Conservation (phyloP, 2,113 vertebrate species). For the Percopsis transmontana region DNA sequence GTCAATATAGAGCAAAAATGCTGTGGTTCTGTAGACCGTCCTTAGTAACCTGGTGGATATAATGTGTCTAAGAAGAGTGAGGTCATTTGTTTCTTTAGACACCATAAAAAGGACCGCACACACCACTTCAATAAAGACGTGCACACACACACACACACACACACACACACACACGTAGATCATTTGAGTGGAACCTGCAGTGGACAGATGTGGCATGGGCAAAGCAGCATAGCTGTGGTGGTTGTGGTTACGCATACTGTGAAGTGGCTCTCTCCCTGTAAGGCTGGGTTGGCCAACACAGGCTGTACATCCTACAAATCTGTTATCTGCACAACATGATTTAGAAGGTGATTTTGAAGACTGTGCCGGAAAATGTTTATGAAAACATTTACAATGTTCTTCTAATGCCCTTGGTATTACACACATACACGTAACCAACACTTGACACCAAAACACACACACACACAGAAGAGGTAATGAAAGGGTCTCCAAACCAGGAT, state of each 20-base stretch:
- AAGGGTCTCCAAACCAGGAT: slow-evolving; percentile 61
- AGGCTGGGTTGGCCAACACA: neutral
- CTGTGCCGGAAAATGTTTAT: neutral
- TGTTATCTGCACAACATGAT: neutral
- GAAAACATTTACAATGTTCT: slow-evolving; percentile 6
- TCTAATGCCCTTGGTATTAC: too few relatives aligned
- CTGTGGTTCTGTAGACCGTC: slow-evolving; percentile 34
- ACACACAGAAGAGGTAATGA: slow-evolving; percentile 63
- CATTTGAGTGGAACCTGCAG: neutral
- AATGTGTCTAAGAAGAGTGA: slow-evolving; percentile 43
- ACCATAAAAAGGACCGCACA: slow-evolving; percentile 31
- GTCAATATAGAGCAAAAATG: neutral
- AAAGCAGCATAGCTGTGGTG: neutral
- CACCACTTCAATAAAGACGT: slow-evolving; percentile 20
- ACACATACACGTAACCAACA: slow-evolving; percentile 8
- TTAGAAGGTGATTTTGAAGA: too few relatives aligned
- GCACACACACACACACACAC: neutral
- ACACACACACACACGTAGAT: neutral
- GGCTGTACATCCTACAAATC: neutral
- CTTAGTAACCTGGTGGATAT: slow-evolving; percentile 42
- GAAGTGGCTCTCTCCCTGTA: slow-evolving; percentile 10
- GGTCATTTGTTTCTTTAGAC: slow-evolving; percentile 60
- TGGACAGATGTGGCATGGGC: neutral
- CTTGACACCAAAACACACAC: slow-evolving; percentile 17
- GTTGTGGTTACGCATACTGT: slow-evolving; percentile 6